Evolutionary conservation across 30 jellyfish, hydroid and myxozoan species (phyloP), one percentile per base, ranked within the genome.

Genomic region (Hydra vulgaris): DNA sequence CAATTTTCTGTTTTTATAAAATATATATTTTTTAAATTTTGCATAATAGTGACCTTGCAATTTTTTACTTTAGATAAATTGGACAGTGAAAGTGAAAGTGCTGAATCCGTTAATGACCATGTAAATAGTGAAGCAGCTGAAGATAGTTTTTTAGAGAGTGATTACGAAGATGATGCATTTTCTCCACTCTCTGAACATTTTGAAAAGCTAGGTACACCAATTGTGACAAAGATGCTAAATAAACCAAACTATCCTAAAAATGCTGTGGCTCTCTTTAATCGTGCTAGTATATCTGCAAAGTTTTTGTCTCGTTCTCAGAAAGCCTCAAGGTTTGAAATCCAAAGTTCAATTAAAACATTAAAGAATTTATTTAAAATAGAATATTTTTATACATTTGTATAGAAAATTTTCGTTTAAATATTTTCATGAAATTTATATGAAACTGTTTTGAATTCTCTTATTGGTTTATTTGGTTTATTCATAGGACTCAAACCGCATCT

Each of bases 221-320:
- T 53, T 27, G 89, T 71, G 40, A 15, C 70, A 23, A 1, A 67
- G 19, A 15, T 23, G 7, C 25, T 24, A 26, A 21, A 72, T 53
- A 68, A 67, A 19, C 40, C 90, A n/a, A 26, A 26, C 27, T 82
- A 67, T 17, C 22, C 70, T n/a, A 76, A 75, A 56, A 72, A 53
- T 76, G 82, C 66, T 0, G 23, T 23, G 7, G 88, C 21, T 15
- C 21, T 70, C 53, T 25, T 53, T 18, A 80, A 77, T 53, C 82
- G 98, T 12, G 88, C 98, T 7, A 92, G 98, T 78, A 86, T 92
- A 16, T 92, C 98, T 16, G 98, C 98, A 1, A 92, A 92, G 78
- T 92, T 92, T 75, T 68, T 92, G 77, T 92, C 98, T 17, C 61
- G 95, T 72, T 82, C 96, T 17, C 98, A 92, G 93, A 83, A 86